These are phyloP conservation scores for Oenanthe oenanthe DNA, from an alignment of 2,113 vertebrate genomes.

Conservation along the genomic window DNA sequence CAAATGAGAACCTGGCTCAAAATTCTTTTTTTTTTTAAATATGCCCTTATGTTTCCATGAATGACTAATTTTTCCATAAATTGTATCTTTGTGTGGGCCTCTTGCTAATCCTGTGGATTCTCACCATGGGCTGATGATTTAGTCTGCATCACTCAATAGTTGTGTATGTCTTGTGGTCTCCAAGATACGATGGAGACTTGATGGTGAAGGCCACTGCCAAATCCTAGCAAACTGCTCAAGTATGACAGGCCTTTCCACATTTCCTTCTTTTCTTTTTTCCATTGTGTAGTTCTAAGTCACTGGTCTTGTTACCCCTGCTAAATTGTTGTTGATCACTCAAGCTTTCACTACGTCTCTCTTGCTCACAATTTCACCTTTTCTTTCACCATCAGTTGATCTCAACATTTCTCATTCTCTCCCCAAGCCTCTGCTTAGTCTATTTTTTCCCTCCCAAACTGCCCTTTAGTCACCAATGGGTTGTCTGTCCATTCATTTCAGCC, in stretches of 20 bases:
- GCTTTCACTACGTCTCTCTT: not conserved
- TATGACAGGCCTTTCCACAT: accelerated
- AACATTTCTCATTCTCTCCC: not conserved
- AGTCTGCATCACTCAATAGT: not conserved
- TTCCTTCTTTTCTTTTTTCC: slow-evolving; percentile 9
- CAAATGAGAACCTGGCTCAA: slow-evolving; percentile 26
- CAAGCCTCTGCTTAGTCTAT: not conserved
- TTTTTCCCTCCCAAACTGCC: not conserved
- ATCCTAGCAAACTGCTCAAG: not conserved
- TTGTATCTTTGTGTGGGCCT: not conserved
- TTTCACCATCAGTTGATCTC: not conserved
- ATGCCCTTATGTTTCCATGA: not conserved
- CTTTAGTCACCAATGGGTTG: not conserved
- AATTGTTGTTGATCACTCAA: not conserved
- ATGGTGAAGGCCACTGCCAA: not conserved
- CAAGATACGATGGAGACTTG: not conserved
- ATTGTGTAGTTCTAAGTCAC: not conserved
- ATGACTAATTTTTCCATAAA: slow-evolving; percentile 41
- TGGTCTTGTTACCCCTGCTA: not conserved
- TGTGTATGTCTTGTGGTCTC: slow-evolving; percentile 35
- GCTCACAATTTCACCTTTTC: not conserved
- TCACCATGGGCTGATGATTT: not conserved
- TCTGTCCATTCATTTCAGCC: not conserved
- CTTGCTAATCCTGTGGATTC: slow-evolving; percentile 5
- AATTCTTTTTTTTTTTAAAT: not conserved